phyloP scores from a whole-genome alignment of 2,797 vertebrate species.

The Cynodonichthys magdalenae region DNA sequence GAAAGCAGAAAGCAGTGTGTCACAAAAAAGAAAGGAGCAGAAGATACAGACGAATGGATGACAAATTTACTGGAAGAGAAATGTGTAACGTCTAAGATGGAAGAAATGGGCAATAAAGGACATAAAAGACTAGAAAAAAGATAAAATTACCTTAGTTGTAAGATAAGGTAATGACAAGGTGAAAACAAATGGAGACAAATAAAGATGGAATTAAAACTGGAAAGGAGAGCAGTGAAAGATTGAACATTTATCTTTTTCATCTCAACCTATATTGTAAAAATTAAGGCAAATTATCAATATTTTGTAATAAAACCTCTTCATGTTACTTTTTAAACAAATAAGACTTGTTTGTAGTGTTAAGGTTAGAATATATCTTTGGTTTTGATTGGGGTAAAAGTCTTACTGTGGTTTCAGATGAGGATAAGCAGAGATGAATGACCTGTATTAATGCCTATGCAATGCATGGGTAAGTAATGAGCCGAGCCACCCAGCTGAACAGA shows the following conservation, averaged over 20 bases:
- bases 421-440: conserved; percentile 9
- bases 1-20: conserved; percentile 39
- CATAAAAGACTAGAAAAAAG: conserved; percentile 33
- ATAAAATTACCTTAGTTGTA: conserved; percentile 35
- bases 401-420: background rate
- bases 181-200: conserved; percentile 43
- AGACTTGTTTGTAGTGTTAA: conserved; percentile 3
- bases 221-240: conserved; percentile 15
- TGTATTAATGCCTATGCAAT: conserved; percentile 1
- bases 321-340: conserved; percentile 7
- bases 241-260: background rate
- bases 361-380: background rate
- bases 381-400: conserved; percentile 2
- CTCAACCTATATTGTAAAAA: background rate
- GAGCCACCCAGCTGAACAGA: conserved; percentile 78
- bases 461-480: conserved; percentile 80
- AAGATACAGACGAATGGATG: conserved; percentile 43
- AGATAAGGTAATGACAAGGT: conserved; percentile 48
- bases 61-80: conserved; percentile 50
- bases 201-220: conserved; percentile 25
- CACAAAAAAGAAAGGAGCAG: conserved; percentile 45
- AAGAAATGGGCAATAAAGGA: conserved; percentile 48
- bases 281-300: background rate
- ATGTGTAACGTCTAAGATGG: conserved; percentile 37
- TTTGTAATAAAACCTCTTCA: background rate